Conservation (phyloP, 2,888 invertebrate species). For the Volucella zonaria region DNA sequence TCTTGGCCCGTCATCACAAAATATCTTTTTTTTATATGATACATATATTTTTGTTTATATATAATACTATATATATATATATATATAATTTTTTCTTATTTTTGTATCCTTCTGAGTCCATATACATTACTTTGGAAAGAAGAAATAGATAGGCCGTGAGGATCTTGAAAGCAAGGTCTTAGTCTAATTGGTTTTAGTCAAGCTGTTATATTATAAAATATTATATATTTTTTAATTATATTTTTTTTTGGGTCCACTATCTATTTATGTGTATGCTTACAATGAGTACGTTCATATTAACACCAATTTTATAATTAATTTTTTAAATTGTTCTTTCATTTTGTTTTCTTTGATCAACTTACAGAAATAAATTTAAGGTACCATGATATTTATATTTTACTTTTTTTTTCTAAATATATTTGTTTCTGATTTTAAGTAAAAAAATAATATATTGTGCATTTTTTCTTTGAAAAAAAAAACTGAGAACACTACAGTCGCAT, state of each 20-base stretch:
- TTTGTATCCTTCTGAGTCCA: slow-evolving; percentile 13
- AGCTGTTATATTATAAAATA: neutral
- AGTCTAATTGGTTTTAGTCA: slow-evolving; percentile 39
- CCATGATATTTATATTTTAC: slow-evolving; percentile 20
- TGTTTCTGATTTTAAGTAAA: slow-evolving; percentile 25
- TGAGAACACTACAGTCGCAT: neutral
- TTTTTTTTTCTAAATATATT: slow-evolving; percentile 4
- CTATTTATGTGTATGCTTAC: slow-evolving; percentile 49
- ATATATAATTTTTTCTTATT: slow-evolving; percentile 14
- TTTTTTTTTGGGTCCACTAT: slow-evolving; percentile 60
- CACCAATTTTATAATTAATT: slow-evolving; percentile 30
- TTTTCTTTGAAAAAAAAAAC: neutral
- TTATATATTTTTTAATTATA: slow-evolving; percentile 23
- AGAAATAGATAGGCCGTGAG: slow-evolving; percentile 56
- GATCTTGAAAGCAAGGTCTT: slow-evolving; percentile 61
- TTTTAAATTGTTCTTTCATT: slow-evolving; percentile 29
- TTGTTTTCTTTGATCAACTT: slow-evolving; percentile 17
- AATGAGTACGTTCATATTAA: slow-evolving; percentile 50
- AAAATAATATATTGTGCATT: slow-evolving; percentile 66
- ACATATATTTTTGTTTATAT: slow-evolving; percentile 32
- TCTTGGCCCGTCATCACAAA: slow-evolving; percentile 50
- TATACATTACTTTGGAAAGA: slow-evolving; percentile 30
- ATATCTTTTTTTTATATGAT: slow-evolving; percentile 35
- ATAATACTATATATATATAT: slow-evolving; percentile 21
- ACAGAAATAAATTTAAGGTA: slow-evolving; percentile 57